Conservation (phyloP, 2,888 invertebrate species). For the Eupeodes latifasciatus region DNA sequence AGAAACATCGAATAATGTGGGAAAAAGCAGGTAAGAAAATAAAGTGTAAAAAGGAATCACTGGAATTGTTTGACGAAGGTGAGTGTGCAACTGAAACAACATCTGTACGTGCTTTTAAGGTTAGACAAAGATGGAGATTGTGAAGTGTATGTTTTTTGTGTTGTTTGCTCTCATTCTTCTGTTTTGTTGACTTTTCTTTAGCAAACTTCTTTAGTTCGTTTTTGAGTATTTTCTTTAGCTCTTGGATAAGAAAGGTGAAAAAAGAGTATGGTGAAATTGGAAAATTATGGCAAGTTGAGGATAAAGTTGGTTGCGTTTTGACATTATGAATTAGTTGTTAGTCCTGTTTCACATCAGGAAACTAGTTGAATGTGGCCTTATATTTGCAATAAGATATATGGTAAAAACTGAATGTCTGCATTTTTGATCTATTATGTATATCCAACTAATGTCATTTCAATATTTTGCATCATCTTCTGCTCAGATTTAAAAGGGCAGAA, state of each 20-base stretch:
- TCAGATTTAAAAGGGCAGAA: too few species aligned
- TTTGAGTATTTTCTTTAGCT: background rate
- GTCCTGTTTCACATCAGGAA: too few species aligned
- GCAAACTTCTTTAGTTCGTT: background rate
- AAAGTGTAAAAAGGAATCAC: background rate
- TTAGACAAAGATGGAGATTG: background rate
- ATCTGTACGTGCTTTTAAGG: too few species aligned
- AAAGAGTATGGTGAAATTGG: conserved; percentile 7
- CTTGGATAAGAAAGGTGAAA: background rate
- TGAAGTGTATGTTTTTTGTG: background rate
- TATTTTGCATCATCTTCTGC: too few species aligned
- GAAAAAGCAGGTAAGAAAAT: conserved; percentile 17
- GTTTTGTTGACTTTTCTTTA: conserved; percentile 47
- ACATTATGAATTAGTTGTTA: too few species aligned
- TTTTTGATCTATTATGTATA: too few species aligned
- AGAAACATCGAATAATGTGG: conserved; percentile 16
- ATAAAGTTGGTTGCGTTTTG: conserved; percentile 16
- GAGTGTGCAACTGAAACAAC: conserved; percentile 15
- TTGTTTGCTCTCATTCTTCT: conserved; percentile 16
- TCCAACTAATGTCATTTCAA: too few species aligned
- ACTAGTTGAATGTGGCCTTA: too few species aligned
- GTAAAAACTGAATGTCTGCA: too few species aligned
- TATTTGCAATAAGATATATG: too few species aligned
- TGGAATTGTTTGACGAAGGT: conserved; percentile 31
- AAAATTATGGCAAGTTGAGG: conserved; percentile 11